These are phyloP conservation scores for Raja brachyura DNA, from an alignment of 2,113 vertebrate species.

Conservation along the genomic window DNA sequence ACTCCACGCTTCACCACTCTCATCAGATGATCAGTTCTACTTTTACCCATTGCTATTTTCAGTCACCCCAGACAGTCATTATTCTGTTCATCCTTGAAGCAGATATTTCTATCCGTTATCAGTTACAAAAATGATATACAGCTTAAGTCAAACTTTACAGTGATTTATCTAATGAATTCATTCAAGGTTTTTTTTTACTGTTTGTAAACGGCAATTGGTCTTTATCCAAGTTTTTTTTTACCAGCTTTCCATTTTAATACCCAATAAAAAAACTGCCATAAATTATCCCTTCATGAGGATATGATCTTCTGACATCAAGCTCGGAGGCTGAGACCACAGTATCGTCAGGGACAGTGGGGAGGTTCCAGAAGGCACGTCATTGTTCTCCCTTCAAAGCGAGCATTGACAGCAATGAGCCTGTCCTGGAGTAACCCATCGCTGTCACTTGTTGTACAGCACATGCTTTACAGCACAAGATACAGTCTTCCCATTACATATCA, in stretches of 20 bases:
- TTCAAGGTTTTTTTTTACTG: not conserved
- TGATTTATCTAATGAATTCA: not conserved
- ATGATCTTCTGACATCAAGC: no score
- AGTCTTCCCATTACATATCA: not conserved
- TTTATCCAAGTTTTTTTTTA: not conserved
- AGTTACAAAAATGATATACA: not conserved
- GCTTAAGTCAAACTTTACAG: not conserved
- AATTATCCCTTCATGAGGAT: no score
- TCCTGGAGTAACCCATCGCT: no score
- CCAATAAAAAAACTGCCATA: no score
- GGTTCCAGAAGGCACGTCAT: no score
- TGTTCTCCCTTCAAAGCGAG: no score
- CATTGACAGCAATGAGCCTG: no score
- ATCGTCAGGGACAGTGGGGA: no score
- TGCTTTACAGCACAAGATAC: not conserved
- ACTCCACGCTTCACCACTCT: no score
- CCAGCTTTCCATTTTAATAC: not conserved
- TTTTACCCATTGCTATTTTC: not conserved
- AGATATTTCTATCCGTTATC: not conserved
- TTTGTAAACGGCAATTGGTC: not conserved
- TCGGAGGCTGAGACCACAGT: no score
- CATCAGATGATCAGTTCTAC: not conserved
- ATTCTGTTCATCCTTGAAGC: not conserved
- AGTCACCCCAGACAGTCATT: not conserved
- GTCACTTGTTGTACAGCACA: no score